Conservation (phyloP, 2,113 vertebrate species). For the Hydrolagus affinis region DNA sequence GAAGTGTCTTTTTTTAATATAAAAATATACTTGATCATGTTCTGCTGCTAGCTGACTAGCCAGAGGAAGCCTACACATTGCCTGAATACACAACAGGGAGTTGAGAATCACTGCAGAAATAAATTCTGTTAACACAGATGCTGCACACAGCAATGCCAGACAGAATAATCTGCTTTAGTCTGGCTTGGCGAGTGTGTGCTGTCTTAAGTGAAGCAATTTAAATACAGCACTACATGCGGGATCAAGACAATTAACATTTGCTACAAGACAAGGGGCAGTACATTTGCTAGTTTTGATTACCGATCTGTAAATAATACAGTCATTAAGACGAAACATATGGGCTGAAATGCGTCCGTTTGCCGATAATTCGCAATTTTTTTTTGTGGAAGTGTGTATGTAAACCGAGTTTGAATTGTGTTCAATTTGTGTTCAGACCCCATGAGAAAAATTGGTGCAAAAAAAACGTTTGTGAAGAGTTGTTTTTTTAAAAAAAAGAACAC, state of each 20-base stretch:
- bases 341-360: too few species aligned
- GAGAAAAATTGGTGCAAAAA: too few species aligned
- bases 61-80: conserved; percentile 54
- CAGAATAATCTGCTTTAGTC: conserved; percentile 62
- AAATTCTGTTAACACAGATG: conserved; percentile 63
- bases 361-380: too few species aligned
- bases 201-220: conserved; percentile 42
- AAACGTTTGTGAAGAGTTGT: too few species aligned
- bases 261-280: background rate
- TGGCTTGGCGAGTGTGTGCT: conserved; percentile 54
- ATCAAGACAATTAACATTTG: conserved; percentile 60
- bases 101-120: conserved; percentile 58
- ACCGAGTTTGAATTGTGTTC: too few species aligned
- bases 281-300: conserved; percentile 13
- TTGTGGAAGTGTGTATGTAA: too few species aligned
- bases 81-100: conserved; percentile 61
- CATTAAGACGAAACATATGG: background rate
- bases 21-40: conserved; percentile 51
- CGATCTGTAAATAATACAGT: conserved; percentile 8
- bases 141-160: conserved; percentile 52
- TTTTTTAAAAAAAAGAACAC: too few species aligned
- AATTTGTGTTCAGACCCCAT: too few species aligned
- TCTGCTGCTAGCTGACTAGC: conserved; percentile 57
- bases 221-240: conserved; percentile 39
- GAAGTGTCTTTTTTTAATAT: background rate